Evolutionary conservation across 2,888 invertebrate species (phyloP), one percentile per base, ranked within the genome.

Genomic region (Eumacrocentrus americanus): DNA sequence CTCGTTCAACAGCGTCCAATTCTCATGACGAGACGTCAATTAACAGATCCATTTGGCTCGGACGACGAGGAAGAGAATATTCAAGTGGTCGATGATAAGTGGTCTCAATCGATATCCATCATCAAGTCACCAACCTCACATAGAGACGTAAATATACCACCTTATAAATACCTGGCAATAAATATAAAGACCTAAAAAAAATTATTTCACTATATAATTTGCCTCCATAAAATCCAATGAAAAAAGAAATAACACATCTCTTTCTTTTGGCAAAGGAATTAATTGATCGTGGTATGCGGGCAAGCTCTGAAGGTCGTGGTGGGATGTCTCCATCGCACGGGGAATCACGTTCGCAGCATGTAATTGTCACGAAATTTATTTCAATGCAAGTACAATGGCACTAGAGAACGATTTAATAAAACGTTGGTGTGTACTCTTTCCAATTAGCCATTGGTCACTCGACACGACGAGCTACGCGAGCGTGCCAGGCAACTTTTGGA

Each of bases 1-100:
- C 72, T 70, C 37, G 70, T 70, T 54, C 72, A 70, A 53, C 76
- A 76, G 57, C 84, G 67, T 70, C 83, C 64, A 74, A 84, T 65
- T 71, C 82, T 94, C 69, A 94, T 94, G 93, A 94, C 94, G 0
- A 86, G 92, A 67, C 88, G 92, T 56, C 92, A 94, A 79, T 83
- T 92, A 66, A 89, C 89, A 4, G 94, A 95, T 83, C 95, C 95
- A 0, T 94, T 95, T 81, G 94, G 93, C 50, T 94, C 94, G 23
- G 94, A 94, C 73, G 94, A 94, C 16, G 91, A 91, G 23, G 83
- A 82, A 25, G 67, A 77, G 63, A 80, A 79, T 61, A 74, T 79
- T 66, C 77, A 77, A 67, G 76, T 78, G 58, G 70, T 77, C 56
- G 79, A 80, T 53, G 79, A 79, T 52, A 80, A 78, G 64, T 72